A percentile compares a stretch with the other conserved stretches of the same genome.
phyloP scores from a whole-genome alignment of 2,888 invertebrate genomes.

The Mythimna vitellina region DNA sequence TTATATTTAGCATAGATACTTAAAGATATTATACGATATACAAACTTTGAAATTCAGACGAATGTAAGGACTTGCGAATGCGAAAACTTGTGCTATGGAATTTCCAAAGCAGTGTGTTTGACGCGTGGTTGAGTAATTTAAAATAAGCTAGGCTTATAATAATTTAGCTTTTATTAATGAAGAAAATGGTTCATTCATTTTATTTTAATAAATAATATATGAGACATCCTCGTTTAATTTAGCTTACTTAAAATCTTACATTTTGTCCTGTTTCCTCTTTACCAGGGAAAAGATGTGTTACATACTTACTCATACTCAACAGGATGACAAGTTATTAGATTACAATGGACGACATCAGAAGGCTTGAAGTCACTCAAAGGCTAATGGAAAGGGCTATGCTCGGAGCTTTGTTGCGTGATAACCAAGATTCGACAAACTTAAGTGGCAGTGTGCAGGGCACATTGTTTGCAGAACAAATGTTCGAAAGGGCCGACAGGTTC shows the following conservation, averaged over 20 bases:
- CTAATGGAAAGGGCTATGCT: too few relatives aligned
- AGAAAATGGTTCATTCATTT: constrained; percentile 3
- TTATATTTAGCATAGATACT: too few relatives aligned
- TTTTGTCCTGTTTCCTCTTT: constrained; percentile 7
- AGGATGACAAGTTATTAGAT: neutral
- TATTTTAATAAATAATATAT: constrained; percentile 7
- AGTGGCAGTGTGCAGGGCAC: too few relatives aligned
- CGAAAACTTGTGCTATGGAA: neutral
- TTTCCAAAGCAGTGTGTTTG: neutral
- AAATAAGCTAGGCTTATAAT: neutral
- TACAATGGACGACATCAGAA: too few relatives aligned
- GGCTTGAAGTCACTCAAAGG: too few relatives aligned
- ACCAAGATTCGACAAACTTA: too few relatives aligned
- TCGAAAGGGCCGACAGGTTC: too few relatives aligned
- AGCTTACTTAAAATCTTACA: neutral
- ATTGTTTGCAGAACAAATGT: too few relatives aligned
- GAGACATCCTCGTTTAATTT: neutral
- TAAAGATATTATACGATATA: too few relatives aligned
- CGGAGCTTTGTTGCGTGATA: too few relatives aligned
- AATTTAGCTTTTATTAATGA: neutral
- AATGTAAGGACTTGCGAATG: neutral
- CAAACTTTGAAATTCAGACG: neutral
- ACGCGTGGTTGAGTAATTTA: neutral
- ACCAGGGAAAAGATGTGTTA: neutral
- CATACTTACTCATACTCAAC: constrained; percentile 10